These are phyloP conservation scores for Moxostoma hubbsi DNA, from an alignment of 2,797 vertebrate genomes.

Conservation along the genomic window DNA sequence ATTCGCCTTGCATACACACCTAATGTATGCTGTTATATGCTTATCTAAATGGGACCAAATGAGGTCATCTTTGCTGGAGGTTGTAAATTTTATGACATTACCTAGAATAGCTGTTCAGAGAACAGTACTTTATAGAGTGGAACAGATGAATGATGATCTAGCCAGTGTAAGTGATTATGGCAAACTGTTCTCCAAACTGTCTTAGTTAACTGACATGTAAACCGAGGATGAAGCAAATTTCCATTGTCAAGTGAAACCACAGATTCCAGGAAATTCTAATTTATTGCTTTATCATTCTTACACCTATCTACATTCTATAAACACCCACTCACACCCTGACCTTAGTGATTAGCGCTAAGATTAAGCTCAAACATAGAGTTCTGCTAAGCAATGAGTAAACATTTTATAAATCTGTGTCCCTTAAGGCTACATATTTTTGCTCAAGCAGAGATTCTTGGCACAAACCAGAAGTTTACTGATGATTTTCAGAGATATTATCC, in stretches of 20 bases:
- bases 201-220: slow-evolving; percentile 56
- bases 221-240: slow-evolving; percentile 41
- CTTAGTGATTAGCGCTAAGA: slow-evolving; percentile 15
- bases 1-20: slow-evolving; percentile 32
- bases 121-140: slow-evolving; percentile 6
- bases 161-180: not conserved
- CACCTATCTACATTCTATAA: not conserved
- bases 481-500: slow-evolving; percentile 12
- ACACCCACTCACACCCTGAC: not conserved
- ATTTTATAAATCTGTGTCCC: slow-evolving; percentile 23
- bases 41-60: slow-evolving; percentile 11
- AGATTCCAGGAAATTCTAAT: slow-evolving; percentile 51
- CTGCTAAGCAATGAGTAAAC: slow-evolving; percentile 32
- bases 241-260: slow-evolving; percentile 46
- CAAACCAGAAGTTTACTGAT: not conserved
- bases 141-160: slow-evolving; percentile 4
- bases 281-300: not conserved
- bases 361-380: slow-evolving; percentile 14
- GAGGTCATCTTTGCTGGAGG: slow-evolving; percentile 26
- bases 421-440: slow-evolving; percentile 6
- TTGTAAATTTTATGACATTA: not conserved
- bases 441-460: slow-evolving; percentile 16
- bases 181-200: slow-evolving; percentile 9
- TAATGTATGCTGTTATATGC: slow-evolving; percentile 12
- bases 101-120: slow-evolving; percentile 11